Evolutionary conservation across 2,113 vertebrate genomes (phyloP).

Genomic region (Melospiza georgiana): DNA sequence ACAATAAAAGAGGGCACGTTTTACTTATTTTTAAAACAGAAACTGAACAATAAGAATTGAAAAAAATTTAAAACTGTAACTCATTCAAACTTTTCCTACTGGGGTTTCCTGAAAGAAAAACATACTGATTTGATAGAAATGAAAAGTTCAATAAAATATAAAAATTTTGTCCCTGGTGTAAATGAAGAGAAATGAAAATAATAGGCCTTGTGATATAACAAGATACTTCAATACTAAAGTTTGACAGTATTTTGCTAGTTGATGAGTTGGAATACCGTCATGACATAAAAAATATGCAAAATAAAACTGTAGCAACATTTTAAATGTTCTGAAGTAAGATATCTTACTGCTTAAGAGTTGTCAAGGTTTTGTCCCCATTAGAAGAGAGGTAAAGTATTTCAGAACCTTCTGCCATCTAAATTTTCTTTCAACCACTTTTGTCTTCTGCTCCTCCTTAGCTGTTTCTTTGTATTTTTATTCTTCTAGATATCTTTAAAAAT

Average conservation of each 20-base stretch:
- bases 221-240: background rate
- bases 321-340: background rate
- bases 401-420: background rate
- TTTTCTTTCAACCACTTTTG: background rate
- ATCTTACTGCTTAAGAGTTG: background rate
- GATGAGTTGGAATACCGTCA: background rate
- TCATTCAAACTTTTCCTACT: background rate
- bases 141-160: background rate
- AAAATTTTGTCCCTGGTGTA: background rate
- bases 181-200: background rate
- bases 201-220: background rate
- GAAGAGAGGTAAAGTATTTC: background rate
- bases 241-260: background rate
- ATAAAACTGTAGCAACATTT: background rate
- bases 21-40: background rate
- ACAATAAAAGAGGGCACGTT: background rate
- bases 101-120: background rate
- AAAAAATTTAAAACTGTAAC: background rate
- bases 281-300: background rate
- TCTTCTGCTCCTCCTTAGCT: background rate
- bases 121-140: background rate
- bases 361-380: background rate
- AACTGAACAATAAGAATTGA: background rate
- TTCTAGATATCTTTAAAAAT: background rate
- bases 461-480: background rate